Evolutionary conservation across 1,140 invertebrate genomes (phyloP), one percentile per base, ranked within the genome.

Genomic region (Pentalonia nigronervosa): DNA sequence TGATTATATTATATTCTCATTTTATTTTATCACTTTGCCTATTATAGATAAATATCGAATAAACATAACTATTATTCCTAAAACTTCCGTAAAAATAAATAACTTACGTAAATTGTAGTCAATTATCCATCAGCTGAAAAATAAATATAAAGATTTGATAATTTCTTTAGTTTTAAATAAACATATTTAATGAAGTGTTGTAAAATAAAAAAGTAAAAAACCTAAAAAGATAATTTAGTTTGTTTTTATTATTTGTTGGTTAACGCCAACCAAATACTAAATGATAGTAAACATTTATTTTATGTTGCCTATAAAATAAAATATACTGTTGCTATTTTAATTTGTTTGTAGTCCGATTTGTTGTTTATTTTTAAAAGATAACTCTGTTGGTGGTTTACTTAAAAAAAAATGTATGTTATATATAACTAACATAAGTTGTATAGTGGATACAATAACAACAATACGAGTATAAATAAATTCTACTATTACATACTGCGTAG

Each of bases 381-480:
- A n/a, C 3, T 76, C 14, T 76, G 60, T n/a, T 76, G n/a, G 60
- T 76, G 4, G 14, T 76, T 67, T 34, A n/a, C 7, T 76, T n/a
- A 17, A 76, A n/a, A 67, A 14, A 76, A 76, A n/a, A 2, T 30
- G 30, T 76, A 4, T 34, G 60, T n/a, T 76, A 76, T 6, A n/a
- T 6, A 76, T 76, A 6, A 76, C 14, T n/a, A 76, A 76, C 30
- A 76, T 76, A 76, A n/a, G 60, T 41, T 41, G 41, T 41, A 41
- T 41, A 41, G 60, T 76, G 21, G n/a, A 20, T 76, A 34, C 60
- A 76, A 67, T 76, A 76, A 76, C 60, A 76, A 76, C 0, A 76
- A 76, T 76, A n/a, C n/a, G n/a, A n/a, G n/a, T 76, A 76, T 76
- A 76, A 76, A 76, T 34, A 76, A n/a, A 76, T 76, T 76, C n/a